Evolutionary conservation across 2,797 vertebrate genomes (phyloP).

Genomic region (Zonotrichia albicollis): DNA sequence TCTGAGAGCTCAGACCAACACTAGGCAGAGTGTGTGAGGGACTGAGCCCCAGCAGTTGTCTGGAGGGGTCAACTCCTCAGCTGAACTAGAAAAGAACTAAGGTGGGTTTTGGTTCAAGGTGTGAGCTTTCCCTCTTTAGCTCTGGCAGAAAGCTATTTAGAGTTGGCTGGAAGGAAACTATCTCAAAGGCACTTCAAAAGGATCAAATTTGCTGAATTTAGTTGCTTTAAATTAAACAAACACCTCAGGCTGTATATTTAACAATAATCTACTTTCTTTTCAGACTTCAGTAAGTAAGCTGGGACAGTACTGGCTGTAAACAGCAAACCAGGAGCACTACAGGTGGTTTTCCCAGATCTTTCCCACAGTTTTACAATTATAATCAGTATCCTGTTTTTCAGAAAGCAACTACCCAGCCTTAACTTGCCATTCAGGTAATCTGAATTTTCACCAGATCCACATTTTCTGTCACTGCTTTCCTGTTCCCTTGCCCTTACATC

Average conservation of each 20-base stretch:
- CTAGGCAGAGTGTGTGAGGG: neutral
- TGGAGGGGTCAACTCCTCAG: neutral
- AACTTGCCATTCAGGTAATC: neutral
- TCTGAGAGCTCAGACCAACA: neutral
- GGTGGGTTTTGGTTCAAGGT: neutral
- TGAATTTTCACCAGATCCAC: neutral
- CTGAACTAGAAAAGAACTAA: neutral
- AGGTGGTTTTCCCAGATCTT: neutral
- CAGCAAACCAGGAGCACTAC: neutral
- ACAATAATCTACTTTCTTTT: neutral
- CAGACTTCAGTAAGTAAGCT: neutral
- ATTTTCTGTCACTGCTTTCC: neutral
- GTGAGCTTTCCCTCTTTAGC: neutral
- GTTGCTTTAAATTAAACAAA: neutral
- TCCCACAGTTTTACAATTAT: neutral
- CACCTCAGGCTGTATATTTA: neutral
- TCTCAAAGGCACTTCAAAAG: conserved; percentile 62
- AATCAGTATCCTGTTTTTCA: neutral
- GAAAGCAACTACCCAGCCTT: neutral
- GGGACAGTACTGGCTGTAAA: neutral
- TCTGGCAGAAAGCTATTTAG: conserved; percentile 24
- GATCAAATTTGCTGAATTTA: neutral
- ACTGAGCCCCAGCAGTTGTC: neutral
- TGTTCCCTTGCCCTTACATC: neutral
- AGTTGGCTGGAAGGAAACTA: conserved; percentile 26